These are phyloP conservation scores for Pempheris klunzingeri DNA, from an alignment of 2,797 vertebrate species.

Conservation along the genomic window DNA sequence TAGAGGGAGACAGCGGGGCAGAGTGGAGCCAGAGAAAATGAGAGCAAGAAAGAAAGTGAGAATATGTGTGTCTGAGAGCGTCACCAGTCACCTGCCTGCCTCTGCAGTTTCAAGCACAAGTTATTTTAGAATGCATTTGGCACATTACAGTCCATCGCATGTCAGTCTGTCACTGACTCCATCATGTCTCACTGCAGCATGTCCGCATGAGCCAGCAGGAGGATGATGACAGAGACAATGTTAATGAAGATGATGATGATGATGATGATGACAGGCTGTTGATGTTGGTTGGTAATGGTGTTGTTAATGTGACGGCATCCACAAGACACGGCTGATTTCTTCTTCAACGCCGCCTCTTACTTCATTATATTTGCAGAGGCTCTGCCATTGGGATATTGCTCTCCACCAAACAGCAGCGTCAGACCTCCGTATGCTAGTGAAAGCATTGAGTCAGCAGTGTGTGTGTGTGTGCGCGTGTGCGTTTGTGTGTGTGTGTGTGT, in stretches of 20 bases:
- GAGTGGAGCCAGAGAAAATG: conserved; percentile 35
- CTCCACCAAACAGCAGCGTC: conserved; percentile 43
- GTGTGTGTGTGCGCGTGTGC: conserved; percentile 31
- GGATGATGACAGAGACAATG: conserved; percentile 32
- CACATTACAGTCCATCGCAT: conserved; percentile 21
- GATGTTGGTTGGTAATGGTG: conserved; percentile 38
- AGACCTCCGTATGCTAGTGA: conserved; percentile 24
- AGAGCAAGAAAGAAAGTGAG: conserved; percentile 17
- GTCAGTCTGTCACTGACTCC: conserved; percentile 53
- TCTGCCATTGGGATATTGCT: conserved; percentile 24
- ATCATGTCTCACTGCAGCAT: conserved; percentile 32
- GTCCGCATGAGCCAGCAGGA: conserved; percentile 32
- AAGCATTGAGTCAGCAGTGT: conserved; percentile 58
- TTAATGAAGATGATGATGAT: conserved; percentile 50
- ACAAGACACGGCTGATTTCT: conserved; percentile 36
- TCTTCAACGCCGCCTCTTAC: conserved; percentile 15
- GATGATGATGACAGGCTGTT: conserved; percentile 38
- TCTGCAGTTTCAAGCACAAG: conserved; percentile 15
- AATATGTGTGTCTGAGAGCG: conserved; percentile 13
- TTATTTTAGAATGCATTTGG: conserved; percentile 43
- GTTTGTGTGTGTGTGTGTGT: conserved; percentile 14
- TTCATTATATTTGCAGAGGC: conserved; percentile 41
- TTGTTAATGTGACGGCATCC: conserved; percentile 42
- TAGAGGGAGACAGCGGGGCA: conserved; percentile 25
- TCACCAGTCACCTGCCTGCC: conserved; percentile 31